Evolutionary conservation across 2,888 invertebrate species (phyloP), one percentile per base, ranked within the genome.

Genomic region (Drepana falcataria): DNA sequence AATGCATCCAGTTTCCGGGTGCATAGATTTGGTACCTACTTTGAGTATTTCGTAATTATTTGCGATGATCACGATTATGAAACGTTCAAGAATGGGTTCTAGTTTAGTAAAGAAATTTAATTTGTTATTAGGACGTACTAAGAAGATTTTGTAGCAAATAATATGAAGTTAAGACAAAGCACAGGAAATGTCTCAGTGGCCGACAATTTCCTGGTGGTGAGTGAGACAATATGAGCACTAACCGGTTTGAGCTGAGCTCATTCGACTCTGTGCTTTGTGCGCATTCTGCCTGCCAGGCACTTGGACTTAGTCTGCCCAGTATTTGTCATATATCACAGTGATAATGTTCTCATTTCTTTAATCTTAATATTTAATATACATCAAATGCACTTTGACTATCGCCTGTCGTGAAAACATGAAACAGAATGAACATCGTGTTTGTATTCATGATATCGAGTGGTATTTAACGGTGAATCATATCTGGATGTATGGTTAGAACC

Each of bases 191-290:
- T 85, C 81, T 83, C 79, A 75, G 81, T 77, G 77, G 76, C 76
- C 77, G 81, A 73, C 80, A 79, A 82, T 87, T 88, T 88, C 88
- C 88, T 89, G 87, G 85, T 88, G 81, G 80, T 76, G 80, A 84
- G 80, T 80, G 83, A 86, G 87, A 87, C 85, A 87, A 87, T 89
- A 88, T 87, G 85, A 85, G 74, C 75, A 76, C 71, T 71, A 85
- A 87, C 87, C 87, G 87, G 87, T 86, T 87, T 83, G 75, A 77
- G 73, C 75, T 79, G 82, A 83, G 81, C 83, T 82, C 82, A 82
- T 81, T 83, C 77, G 80, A 75, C 70, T 78, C 68, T 65, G 6
- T 6, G 67, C 68, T 73, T 68, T 65, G 66, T 72, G 68, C 69
- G 68, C 70, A 68, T 68, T 72, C 73, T 69, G 65, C 71, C 72